Evolutionary conservation across 1,140 invertebrate genomes (phyloP).

Genomic region (Saccostrea cuccullata): DNA sequence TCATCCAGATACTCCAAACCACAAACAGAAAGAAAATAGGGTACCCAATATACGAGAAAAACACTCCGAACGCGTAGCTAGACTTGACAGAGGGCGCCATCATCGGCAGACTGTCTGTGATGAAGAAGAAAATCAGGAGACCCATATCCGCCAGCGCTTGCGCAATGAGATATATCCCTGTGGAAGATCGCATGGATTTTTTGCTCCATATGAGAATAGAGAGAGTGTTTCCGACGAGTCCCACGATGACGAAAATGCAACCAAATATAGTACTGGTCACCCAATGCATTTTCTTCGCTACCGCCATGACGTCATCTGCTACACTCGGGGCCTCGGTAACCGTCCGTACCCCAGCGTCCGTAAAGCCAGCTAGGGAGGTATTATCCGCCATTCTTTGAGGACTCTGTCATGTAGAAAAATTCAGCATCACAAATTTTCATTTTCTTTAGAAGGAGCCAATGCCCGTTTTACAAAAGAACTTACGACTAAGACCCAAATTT

Average conservation of each 20-base stretch:
- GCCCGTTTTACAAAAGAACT: too few species aligned
- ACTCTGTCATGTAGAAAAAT: not conserved
- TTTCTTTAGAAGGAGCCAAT: too few species aligned
- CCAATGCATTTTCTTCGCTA: constrained; percentile 66
- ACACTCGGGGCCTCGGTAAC: not conserved
- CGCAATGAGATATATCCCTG: constrained; percentile 67
- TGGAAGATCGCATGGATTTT: constrained; percentile 63
- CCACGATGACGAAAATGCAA: constrained; percentile 65
- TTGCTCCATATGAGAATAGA: constrained; percentile 65
- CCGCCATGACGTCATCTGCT: constrained; percentile 51
- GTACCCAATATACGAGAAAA: constrained; percentile 69
- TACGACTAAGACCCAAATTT: not conserved
- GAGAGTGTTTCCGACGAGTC: constrained; percentile 66
- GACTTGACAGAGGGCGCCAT: constrained; percentile 58
- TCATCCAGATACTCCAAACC: constrained; percentile 70
- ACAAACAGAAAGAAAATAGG: constrained; percentile 67
- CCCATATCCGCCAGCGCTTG: constrained; percentile 65
- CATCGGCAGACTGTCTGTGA: constrained; percentile 61
- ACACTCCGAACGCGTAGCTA: constrained; percentile 58
- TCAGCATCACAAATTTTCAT: not conserved
- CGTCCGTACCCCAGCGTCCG: not conserved
- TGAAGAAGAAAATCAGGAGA: constrained; percentile 66
- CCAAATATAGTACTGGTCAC: constrained; percentile 63
- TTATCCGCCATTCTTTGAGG: not conserved
- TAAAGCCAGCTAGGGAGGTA: not conserved